Percentiles rank a stretch among this genome's conserved stretches.
phyloP scores from a whole-genome alignment of 92 coral and sea anemone species.

The Heliopora coerulea region DNA sequence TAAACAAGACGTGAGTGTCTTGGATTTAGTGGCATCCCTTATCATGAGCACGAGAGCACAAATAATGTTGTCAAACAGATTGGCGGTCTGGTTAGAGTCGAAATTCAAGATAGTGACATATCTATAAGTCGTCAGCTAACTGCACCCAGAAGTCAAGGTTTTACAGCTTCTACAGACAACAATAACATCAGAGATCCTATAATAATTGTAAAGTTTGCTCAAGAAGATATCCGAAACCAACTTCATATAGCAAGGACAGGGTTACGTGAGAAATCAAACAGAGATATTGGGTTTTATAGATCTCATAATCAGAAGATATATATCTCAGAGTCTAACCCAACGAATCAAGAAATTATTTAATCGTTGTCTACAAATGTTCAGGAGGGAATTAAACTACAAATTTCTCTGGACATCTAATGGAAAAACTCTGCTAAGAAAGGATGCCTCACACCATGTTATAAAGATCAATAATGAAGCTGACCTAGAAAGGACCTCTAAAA shows the following conservation, averaged over 20 bases:
- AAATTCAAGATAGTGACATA: background rate
- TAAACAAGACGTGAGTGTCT: slow-evolving; percentile 7
- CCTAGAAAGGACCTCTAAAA: background rate
- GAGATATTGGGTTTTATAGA: slow-evolving; percentile 7
- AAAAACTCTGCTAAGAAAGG: background rate
- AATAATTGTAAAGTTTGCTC: slow-evolving; percentile 14
- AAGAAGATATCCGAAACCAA: slow-evolving; percentile 9
- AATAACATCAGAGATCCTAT: background rate
- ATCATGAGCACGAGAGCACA: background rate
- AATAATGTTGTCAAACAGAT: background rate
- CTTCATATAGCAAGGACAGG: background rate
- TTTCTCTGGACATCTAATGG: slow-evolving; percentile 27
- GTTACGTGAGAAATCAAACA: slow-evolving; percentile 13
- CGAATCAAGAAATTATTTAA: slow-evolving; percentile 18
- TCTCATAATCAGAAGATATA: background rate
- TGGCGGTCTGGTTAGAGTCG: background rate
- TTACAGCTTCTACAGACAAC: too few species aligned
- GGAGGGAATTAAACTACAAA: slow-evolving; percentile 10
- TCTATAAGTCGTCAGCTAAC: background rate
- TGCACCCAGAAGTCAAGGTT: background rate
- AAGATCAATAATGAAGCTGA: background rate
- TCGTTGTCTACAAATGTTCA: slow-evolving; percentile 10
- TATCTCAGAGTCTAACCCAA: slow-evolving; percentile 10
- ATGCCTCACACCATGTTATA: slow-evolving; percentile 10
- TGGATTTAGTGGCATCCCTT: background rate